These are phyloP conservation scores for Saccopteryx leptura DNA, from an alignment of 2,113 vertebrate genomes.

Conservation along the genomic window DNA sequence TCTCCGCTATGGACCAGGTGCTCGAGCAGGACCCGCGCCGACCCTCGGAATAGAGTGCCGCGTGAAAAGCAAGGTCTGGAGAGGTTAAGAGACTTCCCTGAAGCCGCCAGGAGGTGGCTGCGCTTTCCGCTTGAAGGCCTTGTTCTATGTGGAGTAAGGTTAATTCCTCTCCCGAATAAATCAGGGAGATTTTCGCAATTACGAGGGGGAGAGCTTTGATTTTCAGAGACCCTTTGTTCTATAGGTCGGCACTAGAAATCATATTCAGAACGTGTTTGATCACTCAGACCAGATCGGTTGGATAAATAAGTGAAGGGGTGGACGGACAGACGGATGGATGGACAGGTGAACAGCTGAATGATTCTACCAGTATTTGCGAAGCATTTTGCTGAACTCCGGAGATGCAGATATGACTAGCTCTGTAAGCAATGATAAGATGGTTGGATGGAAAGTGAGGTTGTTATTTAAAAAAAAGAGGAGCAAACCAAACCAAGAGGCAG, in stretches of 20 bases:
- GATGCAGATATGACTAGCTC: background rate
- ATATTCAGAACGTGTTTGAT: background rate
- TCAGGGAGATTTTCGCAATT: background rate
- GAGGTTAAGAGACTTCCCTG: background rate
- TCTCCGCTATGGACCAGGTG: accelerated
- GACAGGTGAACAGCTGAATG: too few relatives aligned
- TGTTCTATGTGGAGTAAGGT: background rate
- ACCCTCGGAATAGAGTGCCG: background rate
- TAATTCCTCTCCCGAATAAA: background rate
- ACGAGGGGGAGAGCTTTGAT: background rate
- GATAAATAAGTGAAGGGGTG: background rate
- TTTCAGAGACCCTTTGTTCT: background rate
- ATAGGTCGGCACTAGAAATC: background rate
- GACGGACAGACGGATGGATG: background rate
- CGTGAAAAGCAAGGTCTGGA: background rate
- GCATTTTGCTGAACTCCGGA: background rate
- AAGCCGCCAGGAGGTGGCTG: background rate
- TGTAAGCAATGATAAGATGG: background rate
- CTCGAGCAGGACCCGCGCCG: background rate
- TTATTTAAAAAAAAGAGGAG: background rate
- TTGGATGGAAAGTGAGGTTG: background rate
- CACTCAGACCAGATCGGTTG: background rate
- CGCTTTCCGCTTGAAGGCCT: background rate
- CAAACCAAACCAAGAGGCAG: background rate
- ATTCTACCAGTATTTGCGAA: background rate